These are phyloP conservation scores for Bembecia ichneumoniformis DNA, from an alignment of 2,888 invertebrate genomes.

Conservation along the genomic window DNA sequence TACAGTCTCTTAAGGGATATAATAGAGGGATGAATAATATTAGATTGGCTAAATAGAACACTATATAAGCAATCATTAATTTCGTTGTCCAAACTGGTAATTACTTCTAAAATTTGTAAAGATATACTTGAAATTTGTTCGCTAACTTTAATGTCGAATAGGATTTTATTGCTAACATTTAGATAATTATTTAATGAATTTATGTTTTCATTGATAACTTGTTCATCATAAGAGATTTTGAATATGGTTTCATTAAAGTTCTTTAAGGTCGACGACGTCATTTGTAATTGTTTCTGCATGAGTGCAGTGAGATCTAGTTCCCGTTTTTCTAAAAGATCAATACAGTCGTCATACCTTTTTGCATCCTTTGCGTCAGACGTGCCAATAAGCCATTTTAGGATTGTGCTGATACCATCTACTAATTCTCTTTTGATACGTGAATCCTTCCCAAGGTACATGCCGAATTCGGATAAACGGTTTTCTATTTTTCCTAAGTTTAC, in stretches of 20 bases:
- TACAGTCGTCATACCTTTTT: conserved; percentile 19
- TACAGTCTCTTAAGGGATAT: conserved; percentile 11
- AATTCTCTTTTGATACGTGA: conserved; percentile 18
- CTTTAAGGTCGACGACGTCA: neutral
- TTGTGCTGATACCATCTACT: conserved; percentile 12
- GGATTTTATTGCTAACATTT: no score
- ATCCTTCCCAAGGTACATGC: conserved; percentile 11
- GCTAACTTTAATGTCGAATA: neutral
- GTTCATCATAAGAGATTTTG: conserved; percentile 2
- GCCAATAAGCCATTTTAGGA: conserved; percentile 15
- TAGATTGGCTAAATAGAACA: conserved; percentile 19
- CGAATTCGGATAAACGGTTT: conserved; percentile 11
- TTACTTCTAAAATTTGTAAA: neutral
- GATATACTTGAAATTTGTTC: neutral
- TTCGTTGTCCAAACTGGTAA: conserved; percentile 13
- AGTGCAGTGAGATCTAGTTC: neutral
- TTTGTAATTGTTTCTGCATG: conserved; percentile 4
- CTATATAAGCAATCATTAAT: conserved; percentile 15
- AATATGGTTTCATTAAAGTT: conserved; percentile 2
- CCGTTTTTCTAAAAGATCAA: conserved; percentile 13
- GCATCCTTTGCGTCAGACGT: conserved; percentile 23
- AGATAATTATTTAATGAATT: neutral
- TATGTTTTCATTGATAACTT: neutral
- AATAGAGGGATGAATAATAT: conserved; percentile 16
- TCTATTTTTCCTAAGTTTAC: conserved; percentile 15